Percentiles rank a stretch among this genome's conserved stretches.
phyloP scores from a whole-genome alignment of 2,797 vertebrate genomes.

The Heterohyrax brucei region DNA sequence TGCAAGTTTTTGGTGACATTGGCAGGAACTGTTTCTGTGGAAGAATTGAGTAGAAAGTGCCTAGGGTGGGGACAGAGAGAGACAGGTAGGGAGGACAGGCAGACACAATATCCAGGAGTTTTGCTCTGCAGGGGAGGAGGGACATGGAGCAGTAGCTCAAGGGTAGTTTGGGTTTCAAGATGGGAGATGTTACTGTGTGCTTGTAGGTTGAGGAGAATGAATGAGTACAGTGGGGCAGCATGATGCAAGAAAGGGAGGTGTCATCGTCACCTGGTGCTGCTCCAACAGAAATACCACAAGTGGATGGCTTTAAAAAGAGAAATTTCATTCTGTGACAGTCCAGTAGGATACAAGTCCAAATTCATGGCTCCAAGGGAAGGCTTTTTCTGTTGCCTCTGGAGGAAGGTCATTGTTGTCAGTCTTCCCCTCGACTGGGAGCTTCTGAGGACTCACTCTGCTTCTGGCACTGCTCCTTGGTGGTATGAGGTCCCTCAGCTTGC shows the following conservation, averaged over 20 bases:
- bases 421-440: too few species aligned
- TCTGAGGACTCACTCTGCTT: too few species aligned
- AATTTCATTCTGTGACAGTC: too few species aligned
- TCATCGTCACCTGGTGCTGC: too few species aligned
- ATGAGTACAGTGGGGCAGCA: background rate
- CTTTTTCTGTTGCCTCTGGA: too few species aligned
- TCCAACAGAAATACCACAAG: too few species aligned
- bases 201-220: background rate
- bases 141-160: constrained; percentile 3
- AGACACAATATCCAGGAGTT: constrained; percentile 27
- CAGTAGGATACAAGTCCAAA: too few species aligned
- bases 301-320: too few species aligned
- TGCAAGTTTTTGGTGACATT: background rate
- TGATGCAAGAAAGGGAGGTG: background rate
- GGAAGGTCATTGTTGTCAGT: too few species aligned
- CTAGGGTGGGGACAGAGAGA: background rate
- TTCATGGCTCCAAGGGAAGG: too few species aligned
- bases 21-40: background rate
- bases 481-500: too few species aligned
- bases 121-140: background rate
- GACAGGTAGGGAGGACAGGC: background rate
- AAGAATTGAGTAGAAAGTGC: background rate
- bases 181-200: background rate
- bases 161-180: background rate
- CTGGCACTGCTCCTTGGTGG: too few species aligned